Percentiles rank a stretch among this genome's conserved stretches.
Conservation (phyloP, 1,140 invertebrate species). For the Mycetomoellerius zeteki region DNA sequence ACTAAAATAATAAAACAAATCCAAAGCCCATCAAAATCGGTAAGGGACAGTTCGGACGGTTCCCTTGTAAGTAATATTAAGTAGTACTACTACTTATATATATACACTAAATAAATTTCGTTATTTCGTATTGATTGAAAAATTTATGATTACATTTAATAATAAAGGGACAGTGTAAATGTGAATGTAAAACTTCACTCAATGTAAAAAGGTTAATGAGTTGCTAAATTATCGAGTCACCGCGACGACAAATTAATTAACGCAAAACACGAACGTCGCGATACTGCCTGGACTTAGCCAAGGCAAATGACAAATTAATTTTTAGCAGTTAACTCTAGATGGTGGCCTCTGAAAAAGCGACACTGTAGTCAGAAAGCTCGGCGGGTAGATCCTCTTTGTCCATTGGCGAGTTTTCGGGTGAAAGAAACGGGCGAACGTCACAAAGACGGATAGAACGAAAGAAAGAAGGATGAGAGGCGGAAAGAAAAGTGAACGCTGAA, state of each 20-base stretch:
- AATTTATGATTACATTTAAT: constrained; percentile 21
- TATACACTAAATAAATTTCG: neutral
- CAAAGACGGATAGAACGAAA: constrained; percentile 52
- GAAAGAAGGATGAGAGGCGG: constrained; percentile 7
- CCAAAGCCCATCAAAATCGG: no score
- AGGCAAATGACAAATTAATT: constrained; percentile 59
- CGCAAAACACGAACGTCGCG: constrained; percentile 46
- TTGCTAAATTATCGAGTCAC: constrained; percentile 56
- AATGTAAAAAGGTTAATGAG: constrained; percentile 58
- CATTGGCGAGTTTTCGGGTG: constrained; percentile 11
- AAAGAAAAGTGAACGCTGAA: constrained; percentile 53
- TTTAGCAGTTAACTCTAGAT: constrained; percentile 56
- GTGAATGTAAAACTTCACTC: constrained; percentile 20
- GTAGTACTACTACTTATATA: no score
- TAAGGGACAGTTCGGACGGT: no score
- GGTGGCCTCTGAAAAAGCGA: neutral
- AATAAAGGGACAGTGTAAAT: neutral
- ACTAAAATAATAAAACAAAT: no score
- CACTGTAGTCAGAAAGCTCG: constrained; percentile 41
- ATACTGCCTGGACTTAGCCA: constrained; percentile 15
- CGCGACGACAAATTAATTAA: constrained; percentile 57
- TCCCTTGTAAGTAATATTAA: no score
- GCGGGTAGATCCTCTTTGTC: constrained; percentile 45
- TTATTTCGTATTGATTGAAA: constrained; percentile 1
- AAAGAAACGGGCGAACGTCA: constrained; percentile 33